phyloP scores from a whole-genome alignment of 2,797 vertebrate genomes.

The Mormyrops boulengeri region DNA sequence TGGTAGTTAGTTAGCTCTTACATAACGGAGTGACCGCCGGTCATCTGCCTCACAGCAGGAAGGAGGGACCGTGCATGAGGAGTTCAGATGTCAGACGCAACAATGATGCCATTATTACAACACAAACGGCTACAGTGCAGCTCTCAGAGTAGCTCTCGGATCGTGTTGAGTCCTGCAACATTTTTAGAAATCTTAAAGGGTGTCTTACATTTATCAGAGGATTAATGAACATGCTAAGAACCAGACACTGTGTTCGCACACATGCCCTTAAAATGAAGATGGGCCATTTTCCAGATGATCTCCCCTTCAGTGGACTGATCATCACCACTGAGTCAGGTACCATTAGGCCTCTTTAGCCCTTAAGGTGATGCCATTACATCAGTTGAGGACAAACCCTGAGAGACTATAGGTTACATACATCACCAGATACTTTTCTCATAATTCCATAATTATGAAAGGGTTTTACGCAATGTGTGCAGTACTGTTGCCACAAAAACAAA shows the following conservation, averaged over 20 bases:
- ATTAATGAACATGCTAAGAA: background rate
- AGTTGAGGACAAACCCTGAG: background rate
- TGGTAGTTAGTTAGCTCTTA: background rate
- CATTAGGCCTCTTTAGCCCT: background rate
- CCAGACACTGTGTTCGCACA: background rate
- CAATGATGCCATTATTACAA: background rate
- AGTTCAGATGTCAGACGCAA: background rate
- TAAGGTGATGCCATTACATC: background rate
- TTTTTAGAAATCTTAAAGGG: background rate
- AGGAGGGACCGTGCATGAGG: constrained; percentile 24
- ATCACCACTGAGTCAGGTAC: background rate
- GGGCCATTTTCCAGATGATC: background rate
- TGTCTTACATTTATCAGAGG: constrained; percentile 16
- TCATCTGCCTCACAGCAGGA: background rate
- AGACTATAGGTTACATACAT: background rate
- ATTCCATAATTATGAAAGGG: background rate
- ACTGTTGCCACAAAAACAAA: background rate
- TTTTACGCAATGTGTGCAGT: background rate
- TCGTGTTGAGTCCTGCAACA: background rate
- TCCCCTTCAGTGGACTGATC: background rate
- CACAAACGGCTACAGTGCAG: background rate
- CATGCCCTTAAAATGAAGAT: background rate
- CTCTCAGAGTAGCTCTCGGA: background rate
- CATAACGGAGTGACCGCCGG: background rate
- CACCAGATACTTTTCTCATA: background rate